These are phyloP conservation scores for Trachymyrmex cornetzi DNA, from an alignment of 1,140 invertebrate species.

Conservation along the genomic window DNA sequence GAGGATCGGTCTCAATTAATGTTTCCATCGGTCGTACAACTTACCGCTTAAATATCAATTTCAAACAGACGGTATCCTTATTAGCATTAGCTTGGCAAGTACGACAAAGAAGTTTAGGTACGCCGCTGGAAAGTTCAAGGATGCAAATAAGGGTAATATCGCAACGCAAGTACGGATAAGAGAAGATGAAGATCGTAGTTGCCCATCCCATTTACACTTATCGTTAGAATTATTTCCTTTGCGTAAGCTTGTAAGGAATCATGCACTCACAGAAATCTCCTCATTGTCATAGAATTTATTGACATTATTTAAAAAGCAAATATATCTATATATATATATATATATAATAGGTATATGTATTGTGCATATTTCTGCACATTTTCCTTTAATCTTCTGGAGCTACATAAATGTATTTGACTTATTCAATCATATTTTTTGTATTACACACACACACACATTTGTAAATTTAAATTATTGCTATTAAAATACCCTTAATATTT, in stretches of 20 bases:
- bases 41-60: slow-evolving; percentile 77
- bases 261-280: not conserved
- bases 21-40: slow-evolving; percentile 72
- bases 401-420: too few relatives aligned
- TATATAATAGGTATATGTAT: too few relatives aligned
- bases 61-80: slow-evolving; percentile 73
- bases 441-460: too few relatives aligned
- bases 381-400: too few relatives aligned
- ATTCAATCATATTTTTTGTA: too few relatives aligned
- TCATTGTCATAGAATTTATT: slow-evolving; percentile 6
- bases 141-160: slow-evolving; percentile 76
- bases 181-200: slow-evolving; percentile 49
- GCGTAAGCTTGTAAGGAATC: slow-evolving; percentile 1
- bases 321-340: too few relatives aligned
- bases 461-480: too few relatives aligned
- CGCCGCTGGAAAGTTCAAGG: slow-evolving; percentile 70
- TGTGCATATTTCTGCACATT: too few relatives aligned
- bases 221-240: slow-evolving; percentile 55
- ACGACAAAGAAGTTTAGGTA: slow-evolving; percentile 72
- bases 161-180: slow-evolving; percentile 8
- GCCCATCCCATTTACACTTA: slow-evolving; percentile 69
- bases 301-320: too few relatives aligned
- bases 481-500: too few relatives aligned
- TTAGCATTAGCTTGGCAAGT: slow-evolving; percentile 72
- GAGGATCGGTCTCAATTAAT: slow-evolving; percentile 57